Conservation (phyloP, 1,140 invertebrate genomes). For the Brachionus sp. region DNA sequence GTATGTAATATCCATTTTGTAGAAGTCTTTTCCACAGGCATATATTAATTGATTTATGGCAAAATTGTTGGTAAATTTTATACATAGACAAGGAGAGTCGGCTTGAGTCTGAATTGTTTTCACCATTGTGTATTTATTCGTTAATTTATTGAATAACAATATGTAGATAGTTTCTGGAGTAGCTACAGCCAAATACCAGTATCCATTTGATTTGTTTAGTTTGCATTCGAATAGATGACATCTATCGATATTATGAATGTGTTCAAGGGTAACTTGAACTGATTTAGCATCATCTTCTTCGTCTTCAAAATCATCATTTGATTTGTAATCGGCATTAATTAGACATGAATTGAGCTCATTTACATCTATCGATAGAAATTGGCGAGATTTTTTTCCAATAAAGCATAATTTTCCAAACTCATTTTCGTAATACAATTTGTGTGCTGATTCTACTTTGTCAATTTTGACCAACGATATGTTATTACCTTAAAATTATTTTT, state of each 20-base stretch:
- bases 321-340: conserved; percentile 33
- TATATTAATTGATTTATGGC: conserved; percentile 37
- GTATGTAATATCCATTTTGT: conserved; percentile 29
- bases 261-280: conserved; percentile 3
- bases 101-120: conserved; percentile 38
- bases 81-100: conserved; percentile 35
- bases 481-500: not conserved
- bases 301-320: conserved; percentile 31
- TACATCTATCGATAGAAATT: conserved; percentile 34
- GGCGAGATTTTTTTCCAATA: conserved; percentile 36
- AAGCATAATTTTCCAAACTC: conserved; percentile 44
- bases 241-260: conserved; percentile 39
- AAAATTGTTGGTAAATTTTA: conserved; percentile 37
- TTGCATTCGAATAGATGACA: conserved; percentile 42
- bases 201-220: conserved; percentile 16
- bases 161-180: conserved; percentile 43
- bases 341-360: conserved; percentile 27
- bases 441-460: conserved; percentile 39
- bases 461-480: conserved; percentile 43
- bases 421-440: conserved; percentile 41
- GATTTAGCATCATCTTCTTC: conserved; percentile 43
- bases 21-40: conserved; percentile 41
- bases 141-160: conserved; percentile 21
- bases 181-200: conserved; percentile 38
- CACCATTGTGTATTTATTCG: conserved; percentile 38